Evolutionary conservation across 2,797 vertebrate species (phyloP).

Genomic region (Chaunax sp.): DNA sequence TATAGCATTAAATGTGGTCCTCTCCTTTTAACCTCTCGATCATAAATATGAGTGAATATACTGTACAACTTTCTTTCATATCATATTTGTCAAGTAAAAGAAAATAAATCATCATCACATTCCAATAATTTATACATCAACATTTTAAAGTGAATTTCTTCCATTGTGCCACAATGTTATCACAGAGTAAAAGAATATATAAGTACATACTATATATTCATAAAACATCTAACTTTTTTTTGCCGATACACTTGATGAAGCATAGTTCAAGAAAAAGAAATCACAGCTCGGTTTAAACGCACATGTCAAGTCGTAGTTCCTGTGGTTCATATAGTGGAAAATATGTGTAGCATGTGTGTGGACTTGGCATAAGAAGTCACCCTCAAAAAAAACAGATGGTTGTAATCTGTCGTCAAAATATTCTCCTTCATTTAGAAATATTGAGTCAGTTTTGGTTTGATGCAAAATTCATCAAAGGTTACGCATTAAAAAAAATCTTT

Average conservation of each 20-base stretch:
- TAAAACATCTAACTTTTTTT: slow-evolving; percentile 56
- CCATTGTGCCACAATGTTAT: slow-evolving; percentile 54
- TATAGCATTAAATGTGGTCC: slow-evolving; percentile 72
- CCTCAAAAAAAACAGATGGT: slow-evolving; percentile 47
- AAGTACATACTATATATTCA: slow-evolving; percentile 69
- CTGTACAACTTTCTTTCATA: slow-evolving; percentile 72
- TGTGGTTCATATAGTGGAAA: slow-evolving; percentile 6
- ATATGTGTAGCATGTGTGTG: slow-evolving; percentile 21
- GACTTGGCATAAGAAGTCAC: slow-evolving; percentile 63
- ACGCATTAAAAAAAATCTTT: slow-evolving; percentile 29
- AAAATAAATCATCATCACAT: slow-evolving; percentile 69
- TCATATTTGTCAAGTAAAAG: slow-evolving; percentile 72
- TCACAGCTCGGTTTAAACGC: slow-evolving; percentile 59
- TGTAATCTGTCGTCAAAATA: slow-evolving; percentile 43
- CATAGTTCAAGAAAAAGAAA: slow-evolving; percentile 44
- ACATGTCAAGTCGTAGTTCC: slow-evolving; percentile 44
- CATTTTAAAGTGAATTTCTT: slow-evolving; percentile 62
- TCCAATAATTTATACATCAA: slow-evolving; percentile 71
- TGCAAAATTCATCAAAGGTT: slow-evolving; percentile 64
- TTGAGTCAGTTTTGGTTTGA: slow-evolving; percentile 54
- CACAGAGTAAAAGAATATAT: slow-evolving; percentile 75
- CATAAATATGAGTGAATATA: slow-evolving; percentile 79
- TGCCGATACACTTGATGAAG: slow-evolving; percentile 54
- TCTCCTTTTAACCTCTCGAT: slow-evolving; percentile 61
- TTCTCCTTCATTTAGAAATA: slow-evolving; percentile 56